Evolutionary conservation across 2,888 invertebrate genomes (phyloP).

Genomic region (Thumatha senex): DNA sequence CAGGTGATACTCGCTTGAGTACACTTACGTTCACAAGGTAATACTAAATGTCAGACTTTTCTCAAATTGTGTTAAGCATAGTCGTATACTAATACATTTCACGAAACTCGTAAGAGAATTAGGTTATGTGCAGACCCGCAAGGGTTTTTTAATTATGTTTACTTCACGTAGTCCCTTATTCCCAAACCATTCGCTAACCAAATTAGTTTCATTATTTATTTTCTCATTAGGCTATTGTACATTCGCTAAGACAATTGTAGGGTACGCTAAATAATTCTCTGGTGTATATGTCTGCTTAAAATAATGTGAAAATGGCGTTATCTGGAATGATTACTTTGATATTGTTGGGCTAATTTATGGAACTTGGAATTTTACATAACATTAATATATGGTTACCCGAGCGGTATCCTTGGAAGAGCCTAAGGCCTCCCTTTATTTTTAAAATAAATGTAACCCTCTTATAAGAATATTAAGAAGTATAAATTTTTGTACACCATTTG

Average conservation of each 20-base stretch:
- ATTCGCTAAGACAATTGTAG: slow-evolving; percentile 5
- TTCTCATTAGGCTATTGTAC: slow-evolving; percentile 19
- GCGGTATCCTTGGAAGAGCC: no score
- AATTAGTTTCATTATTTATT: slow-evolving; percentile 28
- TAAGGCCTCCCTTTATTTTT: no score
- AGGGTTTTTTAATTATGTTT: slow-evolving; percentile 35
- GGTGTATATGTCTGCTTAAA: background rate
- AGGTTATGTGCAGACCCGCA: slow-evolving; percentile 6
- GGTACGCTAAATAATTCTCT: background rate
- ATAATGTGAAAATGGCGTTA: no score
- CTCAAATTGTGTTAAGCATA: slow-evolving; percentile 32
- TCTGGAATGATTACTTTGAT: no score
- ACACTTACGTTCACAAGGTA: slow-evolving; percentile 50
- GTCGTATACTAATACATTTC: slow-evolving; percentile 13
- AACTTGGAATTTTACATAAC: no score
- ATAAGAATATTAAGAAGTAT: no score
- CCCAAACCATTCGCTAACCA: slow-evolving; percentile 12
- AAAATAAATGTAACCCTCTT: no score
- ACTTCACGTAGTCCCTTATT: slow-evolving; percentile 19
- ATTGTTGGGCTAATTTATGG: no score
- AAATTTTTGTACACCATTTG: no score
- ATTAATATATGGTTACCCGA: no score
- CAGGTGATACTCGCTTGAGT: slow-evolving; percentile 42
- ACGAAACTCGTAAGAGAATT: no score
- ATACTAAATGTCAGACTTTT: slow-evolving; percentile 51